Base-by-base conservation (phyloP, 2,797 vertebrate genomes). In the Liparis tanakae region DNA sequence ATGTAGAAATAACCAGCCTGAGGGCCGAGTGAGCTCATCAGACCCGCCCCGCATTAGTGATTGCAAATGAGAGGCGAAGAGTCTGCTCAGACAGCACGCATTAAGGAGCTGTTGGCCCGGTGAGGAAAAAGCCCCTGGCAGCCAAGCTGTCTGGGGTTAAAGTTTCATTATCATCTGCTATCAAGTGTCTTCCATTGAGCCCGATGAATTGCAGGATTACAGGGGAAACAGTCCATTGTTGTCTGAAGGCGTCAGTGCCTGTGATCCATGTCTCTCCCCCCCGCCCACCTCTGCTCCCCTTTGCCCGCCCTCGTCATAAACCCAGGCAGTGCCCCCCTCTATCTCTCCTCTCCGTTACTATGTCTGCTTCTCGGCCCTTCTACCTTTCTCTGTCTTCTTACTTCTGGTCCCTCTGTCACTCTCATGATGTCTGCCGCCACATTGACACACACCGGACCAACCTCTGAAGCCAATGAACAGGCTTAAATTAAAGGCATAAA, bases 131-230 rank as follows among this genome's bases (percentile, higher is more conserved):
- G 83, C 84, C 85, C 76, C 79, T 85, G 86, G 85, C 84, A 87
- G 89, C 80, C 87, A 87, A 78, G 72, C 88, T 87, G 90, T 89
- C 91, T 92, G 88, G 88, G 89, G 83, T 81, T 81, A 85, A 80
- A 81, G 81, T 86, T 89, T 89, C 90, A 92, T 88, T 90, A 90
- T 91, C 85, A 88, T 84, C 82, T 85, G 82, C 84, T 91, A 91
- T 92, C 86, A 78, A 91, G 76, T 92, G 85, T 89, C 90, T 79
- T 88, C 88, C 86, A 88, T 91, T 89, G 84, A 90, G 85, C 69
- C 64, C 37, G 68, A 87, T 91, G 89, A 90, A 91, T 92, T 85
- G 89, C 79, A 72, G 90, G 85, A 91, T 92, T 90, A 92, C 87
- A 83, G 73, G 74, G 84, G 81, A 89, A 90, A 89, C 86, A 86